Evolutionary conservation across 2,797 vertebrate species (phyloP).

Genomic region (Salmo trutta): DNA sequence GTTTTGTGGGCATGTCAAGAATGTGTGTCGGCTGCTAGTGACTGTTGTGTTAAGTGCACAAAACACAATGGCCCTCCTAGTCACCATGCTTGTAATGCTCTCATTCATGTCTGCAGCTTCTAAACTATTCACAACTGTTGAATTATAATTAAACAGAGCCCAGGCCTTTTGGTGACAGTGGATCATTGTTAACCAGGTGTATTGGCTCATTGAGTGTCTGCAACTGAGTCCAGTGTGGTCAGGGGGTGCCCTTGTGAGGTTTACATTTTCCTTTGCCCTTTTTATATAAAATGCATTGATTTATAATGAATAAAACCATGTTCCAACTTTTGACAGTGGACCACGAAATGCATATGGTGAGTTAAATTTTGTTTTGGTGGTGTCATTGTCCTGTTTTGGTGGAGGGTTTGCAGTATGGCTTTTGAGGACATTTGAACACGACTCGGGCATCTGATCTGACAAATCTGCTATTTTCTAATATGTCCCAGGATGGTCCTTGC

Average conservation of each 20-base stretch:
- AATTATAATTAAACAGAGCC: slow-evolving; percentile 50
- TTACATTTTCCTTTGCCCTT: slow-evolving; percentile 69
- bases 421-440: background rate
- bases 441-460: too few species aligned
- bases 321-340: slow-evolving; percentile 71
- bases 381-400: background rate
- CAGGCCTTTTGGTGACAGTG: slow-evolving; percentile 44
- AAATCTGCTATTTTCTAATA: background rate
- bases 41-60: slow-evolving; percentile 66
- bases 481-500: background rate
- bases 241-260: slow-evolving; percentile 64
- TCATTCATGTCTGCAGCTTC: slow-evolving; percentile 61
- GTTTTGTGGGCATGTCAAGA: slow-evolving; percentile 46
- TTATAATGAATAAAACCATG: slow-evolving; percentile 83
- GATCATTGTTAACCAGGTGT: slow-evolving; percentile 46
- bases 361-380: background rate
- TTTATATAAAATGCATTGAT: slow-evolving; percentile 82
- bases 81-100: slow-evolving; percentile 64
- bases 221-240: slow-evolving; percentile 49
- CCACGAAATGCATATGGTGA: slow-evolving; percentile 24
- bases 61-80: slow-evolving; percentile 61
- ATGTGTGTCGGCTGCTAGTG: slow-evolving; percentile 52
- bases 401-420: background rate
- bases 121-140: slow-evolving; percentile 50
- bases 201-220: slow-evolving; percentile 16